Percentiles rank a stretch among this genome's conserved stretches.
Conservation (phyloP, 2,888 invertebrate species). For the Macrophya alboannulata region DNA sequence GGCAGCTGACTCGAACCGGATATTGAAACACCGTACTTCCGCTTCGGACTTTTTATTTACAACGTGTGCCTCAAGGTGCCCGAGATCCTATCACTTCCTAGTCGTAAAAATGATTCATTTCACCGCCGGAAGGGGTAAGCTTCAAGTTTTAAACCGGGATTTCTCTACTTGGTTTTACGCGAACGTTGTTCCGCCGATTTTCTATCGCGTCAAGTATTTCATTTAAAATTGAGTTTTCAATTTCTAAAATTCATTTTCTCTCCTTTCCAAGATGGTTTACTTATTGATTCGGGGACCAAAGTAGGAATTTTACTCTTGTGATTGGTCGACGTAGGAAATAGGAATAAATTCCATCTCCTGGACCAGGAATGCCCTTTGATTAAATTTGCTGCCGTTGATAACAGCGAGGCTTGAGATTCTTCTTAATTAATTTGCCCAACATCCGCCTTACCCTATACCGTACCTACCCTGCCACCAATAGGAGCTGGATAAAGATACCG, state of each 20-base stretch:
- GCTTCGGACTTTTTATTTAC: slow-evolving; percentile 48
- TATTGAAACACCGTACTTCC: slow-evolving; percentile 55
- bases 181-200: slow-evolving; percentile 29
- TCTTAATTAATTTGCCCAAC: slow-evolving; percentile 41
- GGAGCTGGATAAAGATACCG: slow-evolving; percentile 39
- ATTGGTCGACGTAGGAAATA: slow-evolving; percentile 15
- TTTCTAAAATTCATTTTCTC: slow-evolving; percentile 30
- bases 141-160: slow-evolving; percentile 1
- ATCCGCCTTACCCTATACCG: neutral
- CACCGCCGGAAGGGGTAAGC: slow-evolving; percentile 33
- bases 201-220: slow-evolving; percentile 14
- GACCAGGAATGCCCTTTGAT: slow-evolving; percentile 41
- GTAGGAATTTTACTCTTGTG: neutral
- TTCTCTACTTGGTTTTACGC: slow-evolving; percentile 14
- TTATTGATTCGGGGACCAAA: neutral
- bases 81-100: slow-evolving; percentile 49
- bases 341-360: neutral
- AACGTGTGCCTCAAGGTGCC: slow-evolving; percentile 46
- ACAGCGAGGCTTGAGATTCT: slow-evolving; percentile 23
- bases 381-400: slow-evolving; percentile 35
- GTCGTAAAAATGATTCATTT: slow-evolving; percentile 56
- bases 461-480: slow-evolving; percentile 1
- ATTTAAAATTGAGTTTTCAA: neutral
- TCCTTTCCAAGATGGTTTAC: neutral
- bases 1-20: slow-evolving; percentile 52